phyloP scores from a whole-genome alignment of 2,888 invertebrate species.

The Sinotaia quadrata region DNA sequence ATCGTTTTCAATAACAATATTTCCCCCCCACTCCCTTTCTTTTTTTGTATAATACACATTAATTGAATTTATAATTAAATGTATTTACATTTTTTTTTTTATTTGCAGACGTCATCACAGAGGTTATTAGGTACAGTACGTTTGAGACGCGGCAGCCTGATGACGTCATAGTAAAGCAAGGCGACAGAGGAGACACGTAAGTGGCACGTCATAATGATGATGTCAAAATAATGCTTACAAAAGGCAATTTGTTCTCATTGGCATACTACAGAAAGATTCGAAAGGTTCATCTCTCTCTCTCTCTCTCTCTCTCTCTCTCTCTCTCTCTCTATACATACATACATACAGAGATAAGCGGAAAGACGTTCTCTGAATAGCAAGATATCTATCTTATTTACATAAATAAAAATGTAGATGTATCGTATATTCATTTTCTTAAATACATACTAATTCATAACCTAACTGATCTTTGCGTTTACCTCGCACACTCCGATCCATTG shows the following conservation, averaged over 20 bases:
- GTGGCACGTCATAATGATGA: constrained; percentile 7
- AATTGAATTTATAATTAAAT: not conserved
- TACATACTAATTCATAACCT: too few species aligned
- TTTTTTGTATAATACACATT: too few species aligned
- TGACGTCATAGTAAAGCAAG: constrained; percentile 68
- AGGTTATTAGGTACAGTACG: constrained; percentile 66
- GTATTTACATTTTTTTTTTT: not conserved
- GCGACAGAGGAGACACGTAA: constrained; percentile 70
- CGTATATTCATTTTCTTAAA: too few species aligned
- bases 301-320: not conserved
- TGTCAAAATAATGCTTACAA: not conserved
- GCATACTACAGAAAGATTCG: not conserved
- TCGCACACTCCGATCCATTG: too few species aligned
- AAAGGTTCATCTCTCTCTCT: not conserved
- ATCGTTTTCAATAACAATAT: too few species aligned
- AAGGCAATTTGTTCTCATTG: not conserved
- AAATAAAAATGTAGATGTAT: too few species aligned
- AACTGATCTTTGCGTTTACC: too few species aligned
- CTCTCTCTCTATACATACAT: not conserved
- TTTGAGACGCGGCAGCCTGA: constrained; percentile 60
- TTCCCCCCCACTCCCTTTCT: too few species aligned
- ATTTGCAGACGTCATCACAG: constrained; percentile 59
- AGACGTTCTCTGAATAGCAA: not conserved
- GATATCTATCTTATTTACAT: too few species aligned
- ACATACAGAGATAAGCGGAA: not conserved